A percentile compares a stretch with the other conserved stretches of the same genome.
Conservation (phyloP, 1,140 invertebrate species). For the Heterodera schachtii region DNA sequence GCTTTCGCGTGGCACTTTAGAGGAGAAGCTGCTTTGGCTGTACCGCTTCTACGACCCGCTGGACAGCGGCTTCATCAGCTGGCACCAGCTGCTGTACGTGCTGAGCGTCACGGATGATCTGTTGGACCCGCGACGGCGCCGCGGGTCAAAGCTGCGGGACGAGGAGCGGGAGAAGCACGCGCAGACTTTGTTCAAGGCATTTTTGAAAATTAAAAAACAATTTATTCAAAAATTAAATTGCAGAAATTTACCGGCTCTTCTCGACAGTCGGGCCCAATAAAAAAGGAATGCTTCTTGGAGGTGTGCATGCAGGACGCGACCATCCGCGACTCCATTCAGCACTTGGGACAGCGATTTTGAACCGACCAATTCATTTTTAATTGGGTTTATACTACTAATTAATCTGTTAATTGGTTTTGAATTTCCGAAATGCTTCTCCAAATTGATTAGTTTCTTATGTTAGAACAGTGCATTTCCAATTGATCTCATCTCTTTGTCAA, state of each 20-base stretch:
- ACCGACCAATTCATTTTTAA: neutral
- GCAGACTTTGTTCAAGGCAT: neutral
- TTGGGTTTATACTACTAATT: neutral
- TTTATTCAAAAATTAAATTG: neutral
- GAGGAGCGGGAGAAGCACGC: neutral
- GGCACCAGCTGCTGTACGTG: slow-evolving; percentile 32
- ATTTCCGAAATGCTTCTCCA: too few species aligned
- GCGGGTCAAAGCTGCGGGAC: neutral
- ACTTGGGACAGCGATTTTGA: slow-evolving; percentile 18
- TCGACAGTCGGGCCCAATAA: neutral
- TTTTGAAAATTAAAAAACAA: neutral
- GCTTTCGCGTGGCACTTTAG: slow-evolving; percentile 31
- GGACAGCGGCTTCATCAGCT: slow-evolving; percentile 19
- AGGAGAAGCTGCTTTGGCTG: slow-evolving; percentile 35
- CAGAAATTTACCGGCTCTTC: slow-evolving; percentile 9
- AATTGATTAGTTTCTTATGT: too few species aligned
- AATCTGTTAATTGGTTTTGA: too few species aligned
- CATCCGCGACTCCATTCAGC: slow-evolving; percentile 39
- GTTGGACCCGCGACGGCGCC: neutral
- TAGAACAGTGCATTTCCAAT: too few species aligned
- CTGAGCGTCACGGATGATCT: slow-evolving; percentile 18
- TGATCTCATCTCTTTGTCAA: too few species aligned
- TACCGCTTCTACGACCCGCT: slow-evolving; percentile 38
- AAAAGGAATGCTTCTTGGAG: neutral
- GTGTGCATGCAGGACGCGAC: slow-evolving; percentile 7